Evolutionary conservation across 2,797 vertebrate species (phyloP), one percentile per base, ranked within the genome.

Genomic region (Morelia viridis): DNA sequence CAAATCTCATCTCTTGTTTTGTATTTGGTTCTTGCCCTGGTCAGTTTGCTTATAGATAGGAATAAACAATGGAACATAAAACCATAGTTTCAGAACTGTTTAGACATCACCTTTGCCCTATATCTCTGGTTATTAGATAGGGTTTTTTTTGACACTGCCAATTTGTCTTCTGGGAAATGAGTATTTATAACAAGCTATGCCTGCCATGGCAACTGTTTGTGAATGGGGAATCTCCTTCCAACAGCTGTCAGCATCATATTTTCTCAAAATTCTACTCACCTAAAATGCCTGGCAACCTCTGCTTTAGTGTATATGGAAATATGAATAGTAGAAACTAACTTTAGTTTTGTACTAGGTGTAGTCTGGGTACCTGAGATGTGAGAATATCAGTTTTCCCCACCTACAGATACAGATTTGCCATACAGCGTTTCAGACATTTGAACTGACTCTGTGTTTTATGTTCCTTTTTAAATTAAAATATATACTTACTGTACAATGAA

Each of bases 401-500:
- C 68, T 8, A 2, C 15, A 83, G 2, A 41, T 3, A 41, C 31
- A 35, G 46, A 17, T 56, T 58, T 86, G 22, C 28, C n/a, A 57
- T 57, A 57, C 15, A 58, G 8, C 56, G 17, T 90, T 91, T 85
- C 76, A 65, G 15, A 62, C 31, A 35, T 90, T 19, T 91, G 84
- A 86, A 91, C 19, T 31, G 9, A 26, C 41, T 28, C 35, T 35
- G 4, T 50, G 1, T 19, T 83, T 61, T 46, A 53, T 10, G 5
- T 87, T n/a, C 60, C 4, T 31, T 88, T 83, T 88, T 13, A 53
- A 28, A 24, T 90, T 85, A 24, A 65, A 65, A n/a, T 19, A 3
- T 80, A 57, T 87, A 62, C n/a, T 22, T 93, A 92, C 93, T 85
- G 35, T 24, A 87, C 80, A 28, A 7, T 94, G 53, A 95, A 93